Evolutionary conservation across 2,888 invertebrate species (phyloP).

Genomic region (Lydus trimaculatus): DNA sequence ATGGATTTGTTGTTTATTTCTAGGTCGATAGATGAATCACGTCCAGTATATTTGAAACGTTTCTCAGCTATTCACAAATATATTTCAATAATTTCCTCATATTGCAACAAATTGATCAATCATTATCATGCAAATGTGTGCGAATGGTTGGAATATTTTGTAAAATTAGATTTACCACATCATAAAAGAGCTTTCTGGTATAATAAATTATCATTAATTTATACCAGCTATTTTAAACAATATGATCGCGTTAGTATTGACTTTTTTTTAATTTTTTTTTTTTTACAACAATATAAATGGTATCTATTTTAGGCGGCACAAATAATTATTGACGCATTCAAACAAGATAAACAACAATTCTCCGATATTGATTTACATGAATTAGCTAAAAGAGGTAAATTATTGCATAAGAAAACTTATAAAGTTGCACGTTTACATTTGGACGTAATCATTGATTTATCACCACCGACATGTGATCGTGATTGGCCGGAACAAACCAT

Average conservation of each 20-base stretch:
- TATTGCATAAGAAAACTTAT: slow-evolving; percentile 26
- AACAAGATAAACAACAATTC: too few relatives aligned
- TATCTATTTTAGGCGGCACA: too few relatives aligned
- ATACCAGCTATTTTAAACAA: slow-evolving; percentile 37
- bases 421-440: slow-evolving; percentile 15
- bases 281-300: too few relatives aligned
- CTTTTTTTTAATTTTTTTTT: not conserved
- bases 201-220: slow-evolving; percentile 34
- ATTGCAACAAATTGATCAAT: slow-evolving; percentile 31
- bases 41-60: slow-evolving; percentile 34
- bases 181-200: slow-evolving; percentile 39
- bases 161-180: slow-evolving; percentile 30
- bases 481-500: slow-evolving; percentile 12
- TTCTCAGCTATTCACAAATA: slow-evolving; percentile 41
- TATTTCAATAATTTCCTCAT: slow-evolving; percentile 34
- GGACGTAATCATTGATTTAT: slow-evolving; percentile 17
- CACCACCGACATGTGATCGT: slow-evolving; percentile 16
- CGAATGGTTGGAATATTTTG: slow-evolving; percentile 36
- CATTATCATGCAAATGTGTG: slow-evolving; percentile 31
- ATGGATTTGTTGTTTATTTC: not conserved
- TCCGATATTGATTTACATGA: too few relatives aligned
- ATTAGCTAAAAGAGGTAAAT: too few relatives aligned
- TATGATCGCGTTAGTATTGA: slow-evolving; percentile 31
- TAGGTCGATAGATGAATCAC: slow-evolving; percentile 17
- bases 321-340: too few relatives aligned